phyloP scores from a whole-genome alignment of 2,113 vertebrate species.

The Thryonomys swinderianus region DNA sequence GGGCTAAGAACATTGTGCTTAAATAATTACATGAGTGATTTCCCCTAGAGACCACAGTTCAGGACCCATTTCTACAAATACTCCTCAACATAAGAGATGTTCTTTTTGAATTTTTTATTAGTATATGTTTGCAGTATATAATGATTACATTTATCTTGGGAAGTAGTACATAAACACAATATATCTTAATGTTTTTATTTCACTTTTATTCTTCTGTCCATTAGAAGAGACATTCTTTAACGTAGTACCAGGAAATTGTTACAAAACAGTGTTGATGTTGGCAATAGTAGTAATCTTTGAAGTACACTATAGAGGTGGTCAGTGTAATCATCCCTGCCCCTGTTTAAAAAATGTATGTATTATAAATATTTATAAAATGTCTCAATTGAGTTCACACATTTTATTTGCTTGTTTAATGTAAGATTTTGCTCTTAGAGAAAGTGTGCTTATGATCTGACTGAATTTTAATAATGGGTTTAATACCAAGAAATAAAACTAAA shows the following conservation, averaged over 20 bases:
- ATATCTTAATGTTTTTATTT: background rate
- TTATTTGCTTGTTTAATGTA: background rate
- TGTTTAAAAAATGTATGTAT: conserved; percentile 9
- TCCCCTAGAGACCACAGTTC: no score
- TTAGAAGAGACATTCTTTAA: background rate
- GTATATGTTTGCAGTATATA: no score
- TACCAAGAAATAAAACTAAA: conserved; percentile 1
- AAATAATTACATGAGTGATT: no score
- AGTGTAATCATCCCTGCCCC: background rate
- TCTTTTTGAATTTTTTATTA: no score
- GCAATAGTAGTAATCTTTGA: background rate
- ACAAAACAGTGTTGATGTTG: background rate
- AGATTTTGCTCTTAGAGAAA: background rate
- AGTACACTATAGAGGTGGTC: background rate
- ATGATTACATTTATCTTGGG: background rate
- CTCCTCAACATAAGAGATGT: no score
- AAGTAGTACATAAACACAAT: background rate
- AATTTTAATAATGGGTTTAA: conserved; percentile 12
- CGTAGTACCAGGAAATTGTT: background rate
- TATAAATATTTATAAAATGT: background rate
- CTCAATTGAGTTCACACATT: background rate
- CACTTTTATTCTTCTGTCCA: background rate
- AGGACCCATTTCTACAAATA: no score
- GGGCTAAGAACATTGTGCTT: no score
- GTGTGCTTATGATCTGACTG: conserved; percentile 6